Base-by-base conservation (phyloP, 2,797 vertebrate species). In the Ceryle rudis region DNA sequence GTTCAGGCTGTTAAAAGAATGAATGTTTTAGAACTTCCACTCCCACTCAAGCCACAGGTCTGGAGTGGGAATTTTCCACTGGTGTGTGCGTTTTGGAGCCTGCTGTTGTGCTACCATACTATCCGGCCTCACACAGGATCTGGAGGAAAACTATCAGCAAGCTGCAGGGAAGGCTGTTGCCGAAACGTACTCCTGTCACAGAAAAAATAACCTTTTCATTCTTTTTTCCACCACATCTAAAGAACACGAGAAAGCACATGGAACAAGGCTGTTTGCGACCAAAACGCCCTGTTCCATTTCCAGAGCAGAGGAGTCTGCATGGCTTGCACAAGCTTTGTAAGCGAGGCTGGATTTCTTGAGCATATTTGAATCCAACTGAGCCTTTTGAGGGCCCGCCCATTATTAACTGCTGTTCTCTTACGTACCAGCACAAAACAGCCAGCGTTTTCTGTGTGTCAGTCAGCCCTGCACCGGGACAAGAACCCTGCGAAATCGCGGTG, bases 21-120 rank as follows among this genome's bases (percentile, higher is more conserved):
- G 0, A 29, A 33, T 11, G 51, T 0, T 42, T 87, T 33, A 67
- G 88, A 67, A 19, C n/a, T 37, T 64, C 54, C 69, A 31, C 88
- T 88, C 61, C 74, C 87, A 67, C 87, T 72, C 74, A 78, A 90
- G 83, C 92, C 90, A 33, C 75, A 44, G 0, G 0, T 62, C 86
- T 46, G 86, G 75, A 93, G 80, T 88, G 86, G 83, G 13, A 64
- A 64, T 92, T 91, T 94, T 92, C 92, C 81, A 64, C 81, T 64
- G 86, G 37, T 23, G 55, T 37, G 6, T 23, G 54, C 14, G 1
- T 81, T 92, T 65, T 62, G 1, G 28, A 42, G 64, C 2, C 65
- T 46, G 75, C 78, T 52, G 51, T 20, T 31, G 82, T 41, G 82
- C 85, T 65, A 23, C 80, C 6, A 5, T 35, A 28, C 65, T 61